A percentile compares a stretch with the other conserved stretches of the same genome.
phyloP scores from a whole-genome alignment of 2,113 vertebrate species.

The Podocnemis expansa region DNA sequence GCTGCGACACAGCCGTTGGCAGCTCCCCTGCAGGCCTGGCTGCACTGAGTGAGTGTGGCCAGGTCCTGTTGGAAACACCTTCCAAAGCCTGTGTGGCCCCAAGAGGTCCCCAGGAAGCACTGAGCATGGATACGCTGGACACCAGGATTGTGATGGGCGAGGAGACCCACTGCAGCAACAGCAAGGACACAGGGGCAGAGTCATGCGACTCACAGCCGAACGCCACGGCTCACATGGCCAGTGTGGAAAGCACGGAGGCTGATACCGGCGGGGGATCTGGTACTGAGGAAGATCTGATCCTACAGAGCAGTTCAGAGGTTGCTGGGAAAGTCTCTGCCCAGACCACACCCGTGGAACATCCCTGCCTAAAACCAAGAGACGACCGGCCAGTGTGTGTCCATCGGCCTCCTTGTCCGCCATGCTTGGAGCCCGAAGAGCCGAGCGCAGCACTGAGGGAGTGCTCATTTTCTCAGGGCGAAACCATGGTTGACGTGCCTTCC shows the following conservation, averaged over 20 bases:
- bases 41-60: constrained; percentile 44
- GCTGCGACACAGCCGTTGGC: constrained; percentile 76
- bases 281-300: neutral
- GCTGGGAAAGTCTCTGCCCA: neutral
- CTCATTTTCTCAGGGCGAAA: constrained; percentile 82
- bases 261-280: neutral
- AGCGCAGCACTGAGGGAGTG: constrained; percentile 5
- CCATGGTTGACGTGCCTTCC: constrained; percentile 82
- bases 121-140: constrained; percentile 75
- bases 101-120: neutral
- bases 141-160: constrained; percentile 92
- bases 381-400: neutral
- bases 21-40: constrained; percentile 26
- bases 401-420: neutral
- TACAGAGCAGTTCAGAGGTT: neutral
- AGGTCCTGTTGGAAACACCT: constrained; percentile 68
- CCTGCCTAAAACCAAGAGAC: constrained; percentile 26
- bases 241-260: fast-evolving
- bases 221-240: neutral
- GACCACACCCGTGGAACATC: neutral
- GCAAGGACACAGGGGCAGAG: constrained; percentile 57
- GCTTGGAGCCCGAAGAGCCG: neutral
- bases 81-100: constrained; percentile 56
- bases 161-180: constrained; percentile 81
- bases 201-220: neutral